A percentile compares a stretch with the other conserved stretches of the same genome.
Conservation (phyloP, 2,888 invertebrate genomes). For the Hypomecis punctinalis region DNA sequence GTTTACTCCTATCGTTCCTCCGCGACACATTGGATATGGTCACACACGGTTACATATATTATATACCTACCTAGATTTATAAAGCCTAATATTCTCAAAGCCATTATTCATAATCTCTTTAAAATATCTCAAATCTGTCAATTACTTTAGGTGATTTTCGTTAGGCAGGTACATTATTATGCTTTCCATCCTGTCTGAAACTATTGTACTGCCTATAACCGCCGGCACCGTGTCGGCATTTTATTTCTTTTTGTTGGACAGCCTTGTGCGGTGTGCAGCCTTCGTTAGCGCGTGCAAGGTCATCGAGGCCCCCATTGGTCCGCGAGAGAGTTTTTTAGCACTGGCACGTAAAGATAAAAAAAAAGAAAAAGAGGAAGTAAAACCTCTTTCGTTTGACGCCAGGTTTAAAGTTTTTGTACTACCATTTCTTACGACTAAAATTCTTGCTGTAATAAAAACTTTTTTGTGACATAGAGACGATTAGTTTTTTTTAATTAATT, state of each 20-base stretch:
- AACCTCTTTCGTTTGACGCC: conserved; percentile 31
- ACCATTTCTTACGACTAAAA: conserved; percentile 20
- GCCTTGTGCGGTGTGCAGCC: conserved; percentile 75
- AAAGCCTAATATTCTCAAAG: too few relatives aligned
- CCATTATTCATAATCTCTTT: too few relatives aligned
- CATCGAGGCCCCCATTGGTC: conserved; percentile 60
- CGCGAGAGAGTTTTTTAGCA: conserved; percentile 49
- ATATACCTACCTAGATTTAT: too few relatives aligned
- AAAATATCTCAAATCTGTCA: too few relatives aligned
- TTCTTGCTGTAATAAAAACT: conserved; percentile 13
- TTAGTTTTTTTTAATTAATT: not conserved
- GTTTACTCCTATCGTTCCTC: too few relatives aligned
- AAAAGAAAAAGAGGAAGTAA: conserved; percentile 33
- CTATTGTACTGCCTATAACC: conserved; percentile 15
- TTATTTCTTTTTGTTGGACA: conserved; percentile 71
- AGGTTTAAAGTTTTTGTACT: conserved; percentile 24
- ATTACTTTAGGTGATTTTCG: too few relatives aligned
- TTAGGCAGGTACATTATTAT: not conserved
- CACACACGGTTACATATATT: too few relatives aligned
- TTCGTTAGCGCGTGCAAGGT: conserved; percentile 82
- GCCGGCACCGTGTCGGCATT: conserved; percentile 39
- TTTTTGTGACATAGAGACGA: conserved; percentile 8
- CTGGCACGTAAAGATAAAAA: conserved; percentile 38
- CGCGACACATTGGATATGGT: too few relatives aligned
- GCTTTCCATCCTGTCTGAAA: not conserved